A percentile compares a stretch with the other conserved stretches of the same genome.
phyloP scores from a whole-genome alignment of 1,140 invertebrate species.

The Bilobella aurantiaca region DNA sequence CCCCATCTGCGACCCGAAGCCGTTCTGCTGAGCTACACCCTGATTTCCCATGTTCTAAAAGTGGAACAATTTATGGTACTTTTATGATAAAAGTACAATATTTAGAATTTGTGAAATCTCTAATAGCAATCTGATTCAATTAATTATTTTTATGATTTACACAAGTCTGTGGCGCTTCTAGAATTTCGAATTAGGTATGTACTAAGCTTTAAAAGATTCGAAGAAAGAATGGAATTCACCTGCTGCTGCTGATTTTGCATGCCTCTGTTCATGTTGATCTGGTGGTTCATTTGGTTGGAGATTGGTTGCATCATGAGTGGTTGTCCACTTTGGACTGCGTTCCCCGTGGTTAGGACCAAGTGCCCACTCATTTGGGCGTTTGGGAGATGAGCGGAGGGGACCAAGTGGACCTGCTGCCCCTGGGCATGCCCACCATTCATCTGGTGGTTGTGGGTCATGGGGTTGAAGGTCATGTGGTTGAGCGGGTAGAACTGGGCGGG shows the following conservation, averaged over 20 bases:
- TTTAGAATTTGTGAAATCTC: too few species aligned
- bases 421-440: conserved; percentile 14
- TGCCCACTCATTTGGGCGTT: conserved; percentile 19
- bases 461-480: conserved; percentile 27
- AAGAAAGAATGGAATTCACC: neutral
- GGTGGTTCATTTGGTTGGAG: conserved; percentile 9
- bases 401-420: conserved; percentile 2
- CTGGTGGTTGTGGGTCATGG: conserved; percentile 14
- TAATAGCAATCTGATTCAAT: too few species aligned
- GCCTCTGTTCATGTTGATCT: conserved; percentile 10
- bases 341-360: conserved; percentile 14
- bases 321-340: conserved; percentile 10
- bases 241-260: conserved; percentile 9
- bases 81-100: too few species aligned
- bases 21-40: conserved; percentile 7
- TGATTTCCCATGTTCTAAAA: conserved; percentile 23
- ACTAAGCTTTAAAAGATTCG: too few species aligned
- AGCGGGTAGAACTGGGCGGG: conserved; percentile 28
- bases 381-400: too few species aligned
- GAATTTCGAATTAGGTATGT: too few species aligned
- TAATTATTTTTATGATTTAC: too few species aligned
- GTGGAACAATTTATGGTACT: too few species aligned
- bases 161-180: too few species aligned
- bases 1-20: neutral
- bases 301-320: conserved; percentile 6